A percentile compares a stretch with the other conserved stretches of the same genome.
Evolutionary conservation across 1,140 invertebrate genomes (phyloP).

Genomic region (Psilanteris sp.): DNA sequence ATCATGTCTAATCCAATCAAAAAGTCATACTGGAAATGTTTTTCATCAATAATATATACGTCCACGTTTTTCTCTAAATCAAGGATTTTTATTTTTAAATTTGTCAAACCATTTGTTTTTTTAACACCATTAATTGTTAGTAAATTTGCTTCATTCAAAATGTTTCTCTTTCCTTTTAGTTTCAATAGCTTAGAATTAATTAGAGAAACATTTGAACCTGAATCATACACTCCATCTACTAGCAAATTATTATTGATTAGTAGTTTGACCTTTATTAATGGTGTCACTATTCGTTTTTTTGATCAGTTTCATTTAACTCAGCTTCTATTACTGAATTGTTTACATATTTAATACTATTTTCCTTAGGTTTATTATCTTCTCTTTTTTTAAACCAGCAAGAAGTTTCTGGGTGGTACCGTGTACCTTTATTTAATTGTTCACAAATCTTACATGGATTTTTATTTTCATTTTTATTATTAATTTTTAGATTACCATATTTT

Average conservation of each 20-base stretch:
- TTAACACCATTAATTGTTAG: conserved; percentile 39
- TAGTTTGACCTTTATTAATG: conserved; percentile 42
- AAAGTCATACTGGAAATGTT: conserved; percentile 40
- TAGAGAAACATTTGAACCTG: conserved; percentile 64
- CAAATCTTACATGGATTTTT: conserved; percentile 39
- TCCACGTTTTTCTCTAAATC: conserved; percentile 31
- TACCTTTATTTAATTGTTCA: conserved; percentile 42
- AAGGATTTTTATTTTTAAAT: conserved; percentile 44
- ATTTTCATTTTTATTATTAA: conserved; percentile 19
- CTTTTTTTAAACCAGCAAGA: conserved; percentile 48
- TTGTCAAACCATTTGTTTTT: conserved; percentile 14
- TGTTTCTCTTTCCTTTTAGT: conserved; percentile 38
- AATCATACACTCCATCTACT: conserved; percentile 34
- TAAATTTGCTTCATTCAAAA: conserved; percentile 11
- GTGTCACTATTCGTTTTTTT: conserved; percentile 51
- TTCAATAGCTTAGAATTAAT: conserved; percentile 65
- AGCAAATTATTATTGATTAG: conserved; percentile 22
- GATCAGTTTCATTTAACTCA: conserved; percentile 23
- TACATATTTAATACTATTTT: conserved; percentile 1
- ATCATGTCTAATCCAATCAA: conserved; percentile 34
- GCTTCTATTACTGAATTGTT: conserved; percentile 44
- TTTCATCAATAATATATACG: conserved; percentile 28
- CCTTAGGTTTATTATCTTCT: conserved; percentile 5
- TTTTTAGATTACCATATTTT: conserved; percentile 5
- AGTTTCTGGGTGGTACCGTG: conserved; percentile 39